Evolutionary conservation across 2,888 invertebrate species (phyloP).

Genomic region (Oeneis ivallda): DNA sequence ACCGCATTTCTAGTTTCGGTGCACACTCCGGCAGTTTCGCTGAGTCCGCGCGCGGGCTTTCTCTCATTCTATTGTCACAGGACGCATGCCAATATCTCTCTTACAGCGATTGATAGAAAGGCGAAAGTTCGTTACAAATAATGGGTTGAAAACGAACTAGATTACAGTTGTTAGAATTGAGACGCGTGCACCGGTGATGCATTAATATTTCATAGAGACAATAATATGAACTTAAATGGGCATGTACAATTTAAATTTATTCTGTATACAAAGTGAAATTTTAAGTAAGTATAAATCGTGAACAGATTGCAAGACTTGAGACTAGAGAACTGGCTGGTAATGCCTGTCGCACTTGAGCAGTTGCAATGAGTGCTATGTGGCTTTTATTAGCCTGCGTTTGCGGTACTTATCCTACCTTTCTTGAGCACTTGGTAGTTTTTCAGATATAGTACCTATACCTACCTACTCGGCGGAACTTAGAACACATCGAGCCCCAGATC

Average conservation of each 20-base stretch:
- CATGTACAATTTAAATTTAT: slow-evolving; percentile 20
- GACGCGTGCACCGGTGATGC: slow-evolving; percentile 23
- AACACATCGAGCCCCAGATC: no score
- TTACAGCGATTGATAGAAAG: slow-evolving; percentile 21
- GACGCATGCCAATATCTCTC: slow-evolving; percentile 26
- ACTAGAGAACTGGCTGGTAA: not conserved
- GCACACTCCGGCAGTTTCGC: slow-evolving; percentile 36
- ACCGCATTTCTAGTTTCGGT: slow-evolving; percentile 36
- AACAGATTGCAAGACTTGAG: not conserved
- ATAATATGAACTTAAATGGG: slow-evolving; percentile 4
- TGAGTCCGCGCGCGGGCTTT: slow-evolving; percentile 29
- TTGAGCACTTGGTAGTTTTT: not conserved
- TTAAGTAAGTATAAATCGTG: not conserved
- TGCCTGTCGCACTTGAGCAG: not conserved
- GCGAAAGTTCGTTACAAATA: slow-evolving; percentile 23
- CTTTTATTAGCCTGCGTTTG: not conserved
- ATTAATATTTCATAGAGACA: slow-evolving; percentile 29
- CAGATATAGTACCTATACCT: no score
- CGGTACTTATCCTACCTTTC: not conserved
- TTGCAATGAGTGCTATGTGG: not conserved
- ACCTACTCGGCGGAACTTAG: no score
- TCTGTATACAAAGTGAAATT: slow-evolving; percentile 22
- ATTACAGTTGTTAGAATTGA: slow-evolving; percentile 34
- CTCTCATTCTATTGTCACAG: slow-evolving; percentile 34
- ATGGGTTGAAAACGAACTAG: slow-evolving; percentile 27